Evolutionary conservation across 2,888 invertebrate genomes (phyloP).

Genomic region (Nezara viridula): DNA sequence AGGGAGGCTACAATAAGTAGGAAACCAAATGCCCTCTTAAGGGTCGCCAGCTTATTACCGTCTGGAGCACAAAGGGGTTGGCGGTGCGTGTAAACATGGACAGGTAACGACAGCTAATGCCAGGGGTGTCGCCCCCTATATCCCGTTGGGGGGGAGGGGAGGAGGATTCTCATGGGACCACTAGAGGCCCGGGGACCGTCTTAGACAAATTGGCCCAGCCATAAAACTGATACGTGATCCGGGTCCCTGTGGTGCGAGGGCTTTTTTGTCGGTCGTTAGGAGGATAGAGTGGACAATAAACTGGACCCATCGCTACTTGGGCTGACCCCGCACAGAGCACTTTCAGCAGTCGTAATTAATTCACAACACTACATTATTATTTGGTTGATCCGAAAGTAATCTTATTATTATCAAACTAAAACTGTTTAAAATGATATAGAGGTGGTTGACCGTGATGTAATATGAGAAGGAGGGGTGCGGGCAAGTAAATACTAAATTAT

Average conservation of each 20-base stretch:
- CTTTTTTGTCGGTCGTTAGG: constrained; percentile 5
- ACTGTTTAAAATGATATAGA: no score
- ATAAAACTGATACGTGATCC: constrained; percentile 58
- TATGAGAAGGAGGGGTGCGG: no score
- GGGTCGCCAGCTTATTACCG: constrained; percentile 36
- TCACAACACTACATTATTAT: neutral
- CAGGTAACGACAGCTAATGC: constrained; percentile 46
- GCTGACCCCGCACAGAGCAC: neutral
- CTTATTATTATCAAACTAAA: no score
- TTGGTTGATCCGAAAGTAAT: no score
- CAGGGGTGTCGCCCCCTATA: neutral
- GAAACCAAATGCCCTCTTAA: constrained; percentile 5
- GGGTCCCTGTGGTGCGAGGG: neutral
- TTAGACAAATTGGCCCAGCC: constrained; percentile 55
- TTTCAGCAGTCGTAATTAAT: neutral
- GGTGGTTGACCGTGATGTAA: no score
- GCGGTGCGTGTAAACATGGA: constrained; percentile 40
- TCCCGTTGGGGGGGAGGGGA: neutral
- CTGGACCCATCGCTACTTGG: neutral
- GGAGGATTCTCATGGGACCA: neutral
- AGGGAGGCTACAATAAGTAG: neutral
- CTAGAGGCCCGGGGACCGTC: neutral
- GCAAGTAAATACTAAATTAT: no score
- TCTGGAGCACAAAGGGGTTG: constrained; percentile 5
- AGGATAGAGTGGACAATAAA: constrained; percentile 13